phyloP scores from a whole-genome alignment of 2,797 vertebrate species.

The Liasis olivaceus region DNA sequence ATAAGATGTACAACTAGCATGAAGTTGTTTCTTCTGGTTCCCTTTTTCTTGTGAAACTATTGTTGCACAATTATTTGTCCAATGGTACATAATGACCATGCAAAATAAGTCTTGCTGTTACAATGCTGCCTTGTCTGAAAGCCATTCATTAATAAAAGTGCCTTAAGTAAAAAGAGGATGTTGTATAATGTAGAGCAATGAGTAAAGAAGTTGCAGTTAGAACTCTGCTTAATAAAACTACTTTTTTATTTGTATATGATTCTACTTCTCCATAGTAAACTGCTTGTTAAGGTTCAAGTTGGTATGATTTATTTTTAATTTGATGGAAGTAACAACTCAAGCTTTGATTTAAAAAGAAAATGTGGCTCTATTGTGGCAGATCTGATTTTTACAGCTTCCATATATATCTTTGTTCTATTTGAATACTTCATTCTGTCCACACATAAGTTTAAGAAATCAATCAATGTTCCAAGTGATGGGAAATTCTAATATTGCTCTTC shows the following conservation, averaged over 20 bases:
- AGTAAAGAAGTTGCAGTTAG: too few species aligned
- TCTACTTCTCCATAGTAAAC: neutral
- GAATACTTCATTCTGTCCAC: neutral
- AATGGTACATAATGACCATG: neutral
- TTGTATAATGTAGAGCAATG: slow-evolving; percentile 17
- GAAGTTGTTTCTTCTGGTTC: slow-evolving; percentile 21
- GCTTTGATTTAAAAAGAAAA: neutral
- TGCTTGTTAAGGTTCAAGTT: neutral
- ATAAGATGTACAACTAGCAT: neutral
- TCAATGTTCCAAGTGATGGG: neutral
- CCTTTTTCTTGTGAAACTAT: slow-evolving; percentile 14
- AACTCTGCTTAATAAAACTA: too few species aligned
- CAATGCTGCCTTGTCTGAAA: neutral
- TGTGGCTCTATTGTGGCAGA: neutral
- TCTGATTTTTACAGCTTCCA: neutral
- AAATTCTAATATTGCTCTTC: neutral
- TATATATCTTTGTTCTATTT: neutral
- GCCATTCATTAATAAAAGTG: slow-evolving; percentile 36
- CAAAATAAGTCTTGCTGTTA: neutral
- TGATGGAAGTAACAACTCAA: neutral
- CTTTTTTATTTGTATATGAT: too few species aligned
- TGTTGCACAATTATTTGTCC: neutral
- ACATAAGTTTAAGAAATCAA: neutral
- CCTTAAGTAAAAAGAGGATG: neutral
- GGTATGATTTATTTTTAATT: neutral